phyloP scores from a whole-genome alignment of 2,797 vertebrate genomes.

The Remorina albescens region DNA sequence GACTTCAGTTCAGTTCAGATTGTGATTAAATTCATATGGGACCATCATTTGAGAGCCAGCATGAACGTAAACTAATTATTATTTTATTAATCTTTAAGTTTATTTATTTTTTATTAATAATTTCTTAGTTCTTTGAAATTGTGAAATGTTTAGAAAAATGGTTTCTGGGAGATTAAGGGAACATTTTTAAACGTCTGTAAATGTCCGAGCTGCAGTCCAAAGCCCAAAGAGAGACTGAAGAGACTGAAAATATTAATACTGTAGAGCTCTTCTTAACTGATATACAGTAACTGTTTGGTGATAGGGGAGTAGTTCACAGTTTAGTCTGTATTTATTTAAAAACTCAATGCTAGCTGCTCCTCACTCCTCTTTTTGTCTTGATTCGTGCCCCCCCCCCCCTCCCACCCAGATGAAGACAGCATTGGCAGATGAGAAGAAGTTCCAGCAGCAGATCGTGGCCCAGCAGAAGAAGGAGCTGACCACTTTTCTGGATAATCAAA shows the following conservation, averaged over 20 bases:
- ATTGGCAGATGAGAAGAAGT: constrained; percentile 96
- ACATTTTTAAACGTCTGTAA: neutral
- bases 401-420: constrained; percentile 92
- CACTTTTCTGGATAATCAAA: constrained; percentile 98
- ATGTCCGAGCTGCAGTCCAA: neutral
- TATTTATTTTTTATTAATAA: neutral
- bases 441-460: constrained; percentile 98
- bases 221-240: neutral
- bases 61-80: neutral
- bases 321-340: neutral
- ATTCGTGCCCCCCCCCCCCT: neutral
- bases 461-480: constrained; percentile 99
- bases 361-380: constrained; percentile 10
- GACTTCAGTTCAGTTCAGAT: neutral
- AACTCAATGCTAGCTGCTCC: constrained; percentile 8
- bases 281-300: neutral
- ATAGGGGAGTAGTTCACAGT: neutral
- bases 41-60: neutral
- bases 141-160: neutral
- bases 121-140: neutral
- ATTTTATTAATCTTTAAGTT: neutral
- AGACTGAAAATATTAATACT: neutral
- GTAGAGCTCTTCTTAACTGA: no score
- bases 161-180: neutral
- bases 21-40: neutral